These are phyloP conservation scores for Nasonia longicornis DNA, from an alignment of 1,140 invertebrate species.

Conservation along the genomic window DNA sequence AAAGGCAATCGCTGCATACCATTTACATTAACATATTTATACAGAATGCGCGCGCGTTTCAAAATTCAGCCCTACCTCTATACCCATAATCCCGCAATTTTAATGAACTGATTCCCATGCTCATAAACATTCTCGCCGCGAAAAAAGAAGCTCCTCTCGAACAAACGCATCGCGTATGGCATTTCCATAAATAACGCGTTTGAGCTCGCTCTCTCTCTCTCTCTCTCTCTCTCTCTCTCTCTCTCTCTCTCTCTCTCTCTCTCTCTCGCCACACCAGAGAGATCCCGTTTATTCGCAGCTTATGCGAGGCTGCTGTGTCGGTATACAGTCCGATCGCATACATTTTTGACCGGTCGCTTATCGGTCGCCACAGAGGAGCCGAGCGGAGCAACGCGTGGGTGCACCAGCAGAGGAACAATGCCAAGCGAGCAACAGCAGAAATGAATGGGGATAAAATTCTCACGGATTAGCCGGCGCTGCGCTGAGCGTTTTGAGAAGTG, in stretches of 20 bases:
- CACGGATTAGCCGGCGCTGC: not conserved
- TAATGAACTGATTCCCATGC: constrained; percentile 27
- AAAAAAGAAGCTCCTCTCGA: not conserved
- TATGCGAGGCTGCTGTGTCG: not conserved
- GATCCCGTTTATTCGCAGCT: constrained; percentile 23
- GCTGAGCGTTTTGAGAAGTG: not conserved
- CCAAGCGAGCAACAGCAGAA: not conserved
- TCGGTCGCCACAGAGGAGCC: not conserved
- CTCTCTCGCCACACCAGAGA: not conserved
- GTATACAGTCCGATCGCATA: constrained; percentile 15
- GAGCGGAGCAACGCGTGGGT: not conserved
- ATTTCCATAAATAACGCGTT: constrained; percentile 35
- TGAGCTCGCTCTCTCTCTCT: not conserved
- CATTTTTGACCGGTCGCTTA: constrained; percentile 14
- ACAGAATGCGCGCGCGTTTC: not conserved
- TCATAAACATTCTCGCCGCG: constrained; percentile 11
- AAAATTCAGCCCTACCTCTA: not conserved
- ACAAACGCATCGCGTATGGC: not conserved
- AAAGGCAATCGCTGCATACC: not conserved
- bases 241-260: not conserved
- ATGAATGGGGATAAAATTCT: not conserved
- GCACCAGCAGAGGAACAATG: too few species aligned
- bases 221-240: too few species aligned
- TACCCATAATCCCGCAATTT: not conserved
- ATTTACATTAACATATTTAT: not conserved